phyloP scores from a whole-genome alignment of 1,140 invertebrate species.

The Pseudomyrmex cubaensis region DNA sequence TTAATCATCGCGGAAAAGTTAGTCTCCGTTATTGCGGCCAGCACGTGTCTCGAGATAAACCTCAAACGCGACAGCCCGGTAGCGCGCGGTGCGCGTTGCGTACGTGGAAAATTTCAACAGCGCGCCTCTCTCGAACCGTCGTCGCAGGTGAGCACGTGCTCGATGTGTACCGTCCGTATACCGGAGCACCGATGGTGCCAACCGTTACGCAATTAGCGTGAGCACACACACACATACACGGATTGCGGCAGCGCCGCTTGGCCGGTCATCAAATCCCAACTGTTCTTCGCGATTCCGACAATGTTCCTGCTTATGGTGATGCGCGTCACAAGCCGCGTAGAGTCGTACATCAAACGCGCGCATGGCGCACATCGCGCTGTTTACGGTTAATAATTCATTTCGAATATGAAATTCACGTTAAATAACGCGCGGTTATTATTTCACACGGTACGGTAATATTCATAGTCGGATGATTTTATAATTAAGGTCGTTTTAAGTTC shows the following conservation, averaged over 20 bases:
- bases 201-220: slow-evolving; percentile 64
- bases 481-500: too few relatives aligned
- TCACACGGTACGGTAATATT: too few relatives aligned
- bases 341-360: slow-evolving; percentile 26
- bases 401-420: not conserved
- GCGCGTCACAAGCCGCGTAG: slow-evolving; percentile 1
- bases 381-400: slow-evolving; percentile 38
- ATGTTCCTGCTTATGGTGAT: slow-evolving; percentile 41
- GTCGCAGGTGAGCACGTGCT: slow-evolving; percentile 51
- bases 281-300: slow-evolving; percentile 50
- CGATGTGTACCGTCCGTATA: slow-evolving; percentile 52
- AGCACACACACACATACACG: slow-evolving; percentile 1
- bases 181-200: slow-evolving; percentile 53
- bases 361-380: slow-evolving; percentile 8
- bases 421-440: too few relatives aligned
- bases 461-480: too few relatives aligned
- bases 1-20: slow-evolving; percentile 17
- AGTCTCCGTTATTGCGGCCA: not conserved
- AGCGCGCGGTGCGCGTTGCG: not conserved
- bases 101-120: slow-evolving; percentile 55
- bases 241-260: slow-evolving; percentile 51
- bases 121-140: slow-evolving; percentile 14
- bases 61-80: not conserved
- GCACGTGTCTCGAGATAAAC: not conserved
- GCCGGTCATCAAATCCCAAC: slow-evolving; percentile 58